phyloP scores from a whole-genome alignment of 2,113 vertebrate species.

The Lates calcarifer region DNA sequence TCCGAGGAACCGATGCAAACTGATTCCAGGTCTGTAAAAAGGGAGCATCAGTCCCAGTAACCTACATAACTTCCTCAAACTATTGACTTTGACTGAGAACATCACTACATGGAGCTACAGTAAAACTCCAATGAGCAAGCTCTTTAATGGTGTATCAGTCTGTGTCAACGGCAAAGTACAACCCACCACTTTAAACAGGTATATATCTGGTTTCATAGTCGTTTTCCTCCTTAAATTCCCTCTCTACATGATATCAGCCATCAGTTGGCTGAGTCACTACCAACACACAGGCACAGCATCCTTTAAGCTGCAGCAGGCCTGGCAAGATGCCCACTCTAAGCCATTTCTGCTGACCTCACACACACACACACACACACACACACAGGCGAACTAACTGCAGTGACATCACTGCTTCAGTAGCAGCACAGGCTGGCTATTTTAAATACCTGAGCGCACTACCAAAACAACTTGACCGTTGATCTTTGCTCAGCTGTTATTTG shows the following conservation, averaged over 20 bases:
- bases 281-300: conserved; percentile 2
- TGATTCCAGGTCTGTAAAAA: neutral
- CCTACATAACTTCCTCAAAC: neutral
- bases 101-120: neutral
- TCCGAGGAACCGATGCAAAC: neutral
- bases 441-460: conserved; percentile 18
- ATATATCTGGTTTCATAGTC: neutral
- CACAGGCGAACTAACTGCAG: neutral
- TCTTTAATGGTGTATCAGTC: neutral
- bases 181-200: neutral
- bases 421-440: conserved; percentile 14
- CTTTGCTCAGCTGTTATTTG: neutral
- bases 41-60: neutral
- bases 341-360: conserved; percentile 41
- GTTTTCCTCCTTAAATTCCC: neutral
- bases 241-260: conserved; percentile 7
- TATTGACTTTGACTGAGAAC: neutral
- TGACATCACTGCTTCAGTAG: conserved; percentile 43
- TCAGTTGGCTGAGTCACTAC: conserved; percentile 38
- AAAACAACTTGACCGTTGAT: conserved; percentile 16
- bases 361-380: conserved; percentile 10
- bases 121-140: neutral
- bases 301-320: conserved; percentile 44
- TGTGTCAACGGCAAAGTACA: conserved; percentile 2
- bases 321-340: conserved; percentile 23